Evolutionary conservation across 2,888 invertebrate species (phyloP), one percentile per base, ranked within the genome.

Genomic region (Pammene fasciana): DNA sequence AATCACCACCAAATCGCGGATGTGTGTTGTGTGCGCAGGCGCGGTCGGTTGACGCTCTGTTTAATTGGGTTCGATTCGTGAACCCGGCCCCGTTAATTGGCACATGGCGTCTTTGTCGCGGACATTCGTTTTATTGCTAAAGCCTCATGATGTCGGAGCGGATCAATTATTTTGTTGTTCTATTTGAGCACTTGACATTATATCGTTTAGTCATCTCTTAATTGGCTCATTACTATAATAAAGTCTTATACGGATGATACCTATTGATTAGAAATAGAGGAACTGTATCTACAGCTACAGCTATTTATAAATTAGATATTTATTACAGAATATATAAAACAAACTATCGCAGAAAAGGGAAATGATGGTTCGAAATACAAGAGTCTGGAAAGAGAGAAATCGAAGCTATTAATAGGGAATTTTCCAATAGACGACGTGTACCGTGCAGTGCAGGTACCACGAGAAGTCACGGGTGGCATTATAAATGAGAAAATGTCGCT

Each of bases 41-140:
- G 36, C 64, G 68, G 57, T 59, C 52, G 38, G 52, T 68, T 64
- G 64, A 65, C 68, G 57, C 18, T 18, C 52, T 59, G 26, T 36
- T 56, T 68, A 68, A 64, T 68, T 68, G 68, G 57, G 64, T 68
- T 64, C 68, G 68, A 68, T 54, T 68, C 68, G 68, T 68, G 62
- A 68, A 50, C 68, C 57, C 64, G 48, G 26, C 26, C 68, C 45
- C 41, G 64, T 64, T 68, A 68, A 68, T 68, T 68, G 68, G 64
- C 68, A 50, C 50, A 64, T 57, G 57, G 57, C 64, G 68, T 59
- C 57, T 64, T 26, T 56, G 50, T 50, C 64, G 64, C 45, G 46
- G 64, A 52, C 57, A 65, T 68, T 64, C 16, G 68, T 64, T 68
- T 68, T 68, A 65, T 68, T 68, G 57, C 59, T 57, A 52, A 57